Evolutionary conservation across 1,140 invertebrate genomes (phyloP).

Genomic region (Drosophila kurseongensis): DNA sequence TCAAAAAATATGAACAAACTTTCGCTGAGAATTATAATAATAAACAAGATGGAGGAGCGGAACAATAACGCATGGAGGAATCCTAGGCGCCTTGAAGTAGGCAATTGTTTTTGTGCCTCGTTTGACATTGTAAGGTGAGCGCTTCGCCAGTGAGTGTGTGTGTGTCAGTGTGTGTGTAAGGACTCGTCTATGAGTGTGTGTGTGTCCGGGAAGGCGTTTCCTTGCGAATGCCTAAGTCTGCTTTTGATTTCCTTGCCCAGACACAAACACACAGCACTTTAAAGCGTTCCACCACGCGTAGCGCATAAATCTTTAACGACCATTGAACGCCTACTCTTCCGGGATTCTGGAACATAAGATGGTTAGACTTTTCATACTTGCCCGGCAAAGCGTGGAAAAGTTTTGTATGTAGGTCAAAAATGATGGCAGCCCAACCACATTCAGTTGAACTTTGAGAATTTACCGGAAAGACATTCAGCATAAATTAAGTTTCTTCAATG

Average conservation of each 20-base stretch:
- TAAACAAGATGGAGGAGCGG: conserved; percentile 32
- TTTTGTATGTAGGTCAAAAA: conserved; percentile 29
- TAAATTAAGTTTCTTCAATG: conserved; percentile 1
- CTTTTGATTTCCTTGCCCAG: conserved; percentile 53
- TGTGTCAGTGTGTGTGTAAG: conserved; percentile 1
- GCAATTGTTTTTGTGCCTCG: conserved; percentile 67
- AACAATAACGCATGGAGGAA: conserved; percentile 24
- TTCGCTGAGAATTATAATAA: conserved; percentile 62
- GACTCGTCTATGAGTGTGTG: not conserved
- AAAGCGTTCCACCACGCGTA: conserved; percentile 54
- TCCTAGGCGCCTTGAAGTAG: conserved; percentile 52
- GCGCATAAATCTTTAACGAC: conserved; percentile 74
- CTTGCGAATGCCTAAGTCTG: conserved; percentile 35
- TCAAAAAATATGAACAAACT: conserved; percentile 53
- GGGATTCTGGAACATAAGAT: not conserved
- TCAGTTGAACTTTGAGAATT: conserved; percentile 3
- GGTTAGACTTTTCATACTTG: not conserved
- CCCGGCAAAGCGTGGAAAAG: conserved; percentile 12
- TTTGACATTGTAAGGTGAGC: conserved; percentile 43
- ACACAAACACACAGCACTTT: conserved; percentile 42
- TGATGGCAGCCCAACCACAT: conserved; percentile 2
- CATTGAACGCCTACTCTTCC: conserved; percentile 16
- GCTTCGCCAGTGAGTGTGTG: conserved; percentile 1
- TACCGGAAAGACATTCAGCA: not conserved
- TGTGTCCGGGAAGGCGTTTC: conserved; percentile 17